Base-by-base conservation (phyloP, 1,140 invertebrate genomes). In the Aphidius ervi region DNA sequence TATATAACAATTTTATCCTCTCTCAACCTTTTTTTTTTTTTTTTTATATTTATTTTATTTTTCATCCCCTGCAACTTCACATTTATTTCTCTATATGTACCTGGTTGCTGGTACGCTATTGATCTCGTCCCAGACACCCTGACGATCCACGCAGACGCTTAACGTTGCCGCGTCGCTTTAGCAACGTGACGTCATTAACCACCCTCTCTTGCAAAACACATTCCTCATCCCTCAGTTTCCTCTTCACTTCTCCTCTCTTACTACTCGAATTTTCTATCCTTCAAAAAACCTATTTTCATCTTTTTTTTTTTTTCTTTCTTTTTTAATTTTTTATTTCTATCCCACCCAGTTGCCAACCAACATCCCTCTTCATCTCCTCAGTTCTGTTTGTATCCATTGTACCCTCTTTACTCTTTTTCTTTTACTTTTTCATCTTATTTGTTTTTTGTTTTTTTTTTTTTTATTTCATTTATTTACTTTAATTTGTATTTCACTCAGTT, bases 161-260 rank as follows among this genome's bases (percentile, higher is more conserved):
- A 69, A 66, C 73, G 70, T 73, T 76, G 75, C 72, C 71, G 74
- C 74, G 76, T 79, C 75, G 77, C 76, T 79, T 76, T 78, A 78
- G 77, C 74, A 78, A 78, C 77, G 72, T 77, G 75, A 78, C 76
- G 76, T 78, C 75, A 78, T 74, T 71, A 68, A 63, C 68, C 68
- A 56, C 67, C 57, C 23, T n/a, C 16, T 40, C 41, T 10, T 52
- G 39, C 40, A 10, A 16, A 37, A 42, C 40, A 48, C 37, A 59
- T 31, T 45, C 40, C 60, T 50, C 46, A 23, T 37, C 23, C 43
- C 41, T 43, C 8, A n/a, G 0, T 40, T 41, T 31, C 8, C 31
- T 5, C 42, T 20, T 40, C 23, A 53, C 9, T 47, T 54, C 42
- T 47, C 62, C 31, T 55, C 58, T 41, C 52, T 50, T 58, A 37